Percentiles rank a stretch among this genome's conserved stretches.
Conservation (phyloP, 2,888 invertebrate genomes). For the Drosophila limbata region DNA sequence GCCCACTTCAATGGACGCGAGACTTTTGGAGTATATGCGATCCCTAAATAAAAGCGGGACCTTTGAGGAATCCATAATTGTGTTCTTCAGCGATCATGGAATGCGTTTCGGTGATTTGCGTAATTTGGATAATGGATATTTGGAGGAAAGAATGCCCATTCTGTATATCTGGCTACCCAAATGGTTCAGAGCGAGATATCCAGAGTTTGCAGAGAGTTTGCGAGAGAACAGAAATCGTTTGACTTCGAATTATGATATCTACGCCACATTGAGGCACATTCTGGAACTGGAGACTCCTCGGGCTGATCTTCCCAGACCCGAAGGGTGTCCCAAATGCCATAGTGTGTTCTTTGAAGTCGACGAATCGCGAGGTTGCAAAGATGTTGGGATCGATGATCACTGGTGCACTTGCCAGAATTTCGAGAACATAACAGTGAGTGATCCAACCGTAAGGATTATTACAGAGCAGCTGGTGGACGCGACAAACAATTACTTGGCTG, state of each 20-base stretch:
- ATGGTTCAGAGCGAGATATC: slow-evolving; percentile 87
- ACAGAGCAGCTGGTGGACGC: slow-evolving; percentile 58
- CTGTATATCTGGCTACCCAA: slow-evolving; percentile 89
- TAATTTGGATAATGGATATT: slow-evolving; percentile 89
- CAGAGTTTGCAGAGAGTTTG: slow-evolving; percentile 87
- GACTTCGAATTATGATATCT: slow-evolving; percentile 80
- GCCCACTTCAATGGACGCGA: slow-evolving; percentile 88
- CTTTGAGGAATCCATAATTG: slow-evolving; percentile 88
- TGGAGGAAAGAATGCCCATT: slow-evolving; percentile 91
- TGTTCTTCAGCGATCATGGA: slow-evolving; percentile 92
- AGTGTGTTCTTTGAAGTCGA: slow-evolving; percentile 88
- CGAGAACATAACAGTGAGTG: neutral
- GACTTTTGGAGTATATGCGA: slow-evolving; percentile 87
- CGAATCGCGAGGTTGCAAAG: slow-evolving; percentile 88
- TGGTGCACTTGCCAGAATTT: slow-evolving; percentile 89
- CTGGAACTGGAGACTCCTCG: slow-evolving; percentile 44
- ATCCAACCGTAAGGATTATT: slow-evolving; percentile 10
- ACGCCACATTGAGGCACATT: slow-evolving; percentile 56
- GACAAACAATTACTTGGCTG: slow-evolving; percentile 64
- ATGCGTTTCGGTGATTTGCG: slow-evolving; percentile 90
- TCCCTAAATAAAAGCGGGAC: slow-evolving; percentile 87
- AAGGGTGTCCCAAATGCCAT: slow-evolving; percentile 88
- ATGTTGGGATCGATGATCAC: slow-evolving; percentile 89
- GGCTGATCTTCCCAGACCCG: slow-evolving; percentile 39
- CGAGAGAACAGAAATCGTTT: slow-evolving; percentile 88